These are phyloP conservation scores for Anguilla pacifica DNA, from an alignment of 2,797 vertebrate genomes.

Conservation along the genomic window DNA sequence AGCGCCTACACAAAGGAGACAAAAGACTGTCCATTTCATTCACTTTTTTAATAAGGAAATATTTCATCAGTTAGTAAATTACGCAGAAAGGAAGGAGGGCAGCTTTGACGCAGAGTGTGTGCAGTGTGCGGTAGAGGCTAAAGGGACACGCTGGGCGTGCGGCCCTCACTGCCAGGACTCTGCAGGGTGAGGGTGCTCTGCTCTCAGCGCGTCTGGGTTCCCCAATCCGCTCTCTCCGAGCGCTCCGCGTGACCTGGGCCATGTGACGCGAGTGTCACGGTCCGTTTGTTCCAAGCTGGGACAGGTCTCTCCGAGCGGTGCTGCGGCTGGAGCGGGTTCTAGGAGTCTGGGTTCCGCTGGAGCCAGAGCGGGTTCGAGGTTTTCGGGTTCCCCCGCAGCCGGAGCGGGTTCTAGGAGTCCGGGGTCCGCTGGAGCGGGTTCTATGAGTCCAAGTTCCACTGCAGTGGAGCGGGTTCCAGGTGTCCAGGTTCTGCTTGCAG, in stretches of 20 bases:
- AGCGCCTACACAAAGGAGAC: background rate
- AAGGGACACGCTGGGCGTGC: background rate
- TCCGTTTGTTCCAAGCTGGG: background rate
- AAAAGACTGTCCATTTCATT: background rate
- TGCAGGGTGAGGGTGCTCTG: background rate
- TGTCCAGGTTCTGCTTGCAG: too few species aligned
- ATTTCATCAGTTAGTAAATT: slow-evolving; percentile 20
- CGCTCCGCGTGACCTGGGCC: background rate
- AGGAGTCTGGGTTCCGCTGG: background rate
- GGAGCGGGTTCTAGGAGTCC: too few species aligned
- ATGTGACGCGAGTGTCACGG: background rate
- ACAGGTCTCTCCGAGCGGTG: background rate
- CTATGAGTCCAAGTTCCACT: too few species aligned
- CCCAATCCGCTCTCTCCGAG: background rate
- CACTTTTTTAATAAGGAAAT: slow-evolving; percentile 7
- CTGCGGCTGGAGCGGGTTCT: background rate
- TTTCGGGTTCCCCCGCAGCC: too few species aligned
- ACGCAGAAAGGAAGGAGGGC: background rate
- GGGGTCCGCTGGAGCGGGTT: too few species aligned
- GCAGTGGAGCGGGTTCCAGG: too few species aligned
- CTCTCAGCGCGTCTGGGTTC: background rate
- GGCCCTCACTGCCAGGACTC: too few species aligned
- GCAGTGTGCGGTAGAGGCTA: background rate
- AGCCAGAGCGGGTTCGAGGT: too few species aligned
- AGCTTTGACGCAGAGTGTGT: background rate